These are phyloP conservation scores for Ptychoptera albimana DNA, from an alignment of 2,888 invertebrate genomes.

Conservation along the genomic window DNA sequence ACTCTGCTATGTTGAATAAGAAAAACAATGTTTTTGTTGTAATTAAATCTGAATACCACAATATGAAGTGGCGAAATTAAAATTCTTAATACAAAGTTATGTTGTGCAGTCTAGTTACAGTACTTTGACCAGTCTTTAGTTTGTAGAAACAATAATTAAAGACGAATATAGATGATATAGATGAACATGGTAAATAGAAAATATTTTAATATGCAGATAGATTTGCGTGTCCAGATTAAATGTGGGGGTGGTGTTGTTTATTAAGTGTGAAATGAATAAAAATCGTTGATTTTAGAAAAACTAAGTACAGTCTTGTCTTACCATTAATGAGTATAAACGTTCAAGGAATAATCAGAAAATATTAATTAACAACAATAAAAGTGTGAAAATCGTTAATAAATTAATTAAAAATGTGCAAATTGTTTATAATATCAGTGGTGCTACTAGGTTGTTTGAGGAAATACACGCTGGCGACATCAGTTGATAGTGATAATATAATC, in stretches of 20 bases:
- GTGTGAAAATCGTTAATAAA: too few relatives aligned
- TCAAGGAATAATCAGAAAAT: too few relatives aligned
- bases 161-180: too few relatives aligned
- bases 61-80: conserved; percentile 1
- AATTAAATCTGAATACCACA: too few relatives aligned
- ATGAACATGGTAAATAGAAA: not conserved
- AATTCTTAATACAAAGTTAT: conserved; percentile 2
- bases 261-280: conserved; percentile 23
- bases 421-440: not conserved
- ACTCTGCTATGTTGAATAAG: too few relatives aligned
- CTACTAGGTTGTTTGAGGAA: not conserved
- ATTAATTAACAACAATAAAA: too few relatives aligned
- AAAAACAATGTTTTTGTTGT: too few relatives aligned
- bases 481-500: conserved; percentile 8
- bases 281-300: conserved; percentile 14
- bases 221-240: conserved; percentile 1
- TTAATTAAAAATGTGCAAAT: not conserved
- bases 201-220: not conserved
- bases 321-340: not conserved
- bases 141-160: not conserved
- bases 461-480: too few relatives aligned
- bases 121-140: conserved; percentile 4
- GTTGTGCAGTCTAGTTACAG: conserved; percentile 4
- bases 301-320: not conserved
- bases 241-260: conserved; percentile 7